These are phyloP conservation scores for Zeugodacus cucurbitae DNA, from an alignment of 1,140 invertebrate species.

Conservation along the genomic window DNA sequence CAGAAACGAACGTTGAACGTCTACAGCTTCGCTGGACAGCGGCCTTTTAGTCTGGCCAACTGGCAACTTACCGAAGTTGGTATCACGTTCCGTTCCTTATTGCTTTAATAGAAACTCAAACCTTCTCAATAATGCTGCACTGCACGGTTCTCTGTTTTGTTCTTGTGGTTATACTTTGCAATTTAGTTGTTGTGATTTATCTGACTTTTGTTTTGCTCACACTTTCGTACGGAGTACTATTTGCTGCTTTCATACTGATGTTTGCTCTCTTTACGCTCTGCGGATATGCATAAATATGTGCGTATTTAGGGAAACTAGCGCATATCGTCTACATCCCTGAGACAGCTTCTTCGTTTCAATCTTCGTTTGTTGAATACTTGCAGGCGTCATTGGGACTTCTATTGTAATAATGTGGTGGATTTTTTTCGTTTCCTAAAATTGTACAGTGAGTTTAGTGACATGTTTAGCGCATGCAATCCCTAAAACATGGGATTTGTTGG, in stretches of 20 bases:
- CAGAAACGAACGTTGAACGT: not conserved
- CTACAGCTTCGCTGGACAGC: not conserved
- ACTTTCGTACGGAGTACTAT: not conserved
- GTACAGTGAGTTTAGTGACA: not conserved
- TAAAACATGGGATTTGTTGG: not conserved
- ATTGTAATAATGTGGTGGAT: not conserved
- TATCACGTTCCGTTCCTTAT: not conserved
- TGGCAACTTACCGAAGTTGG: not conserved
- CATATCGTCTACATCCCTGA: not conserved
- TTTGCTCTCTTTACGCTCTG: not conserved
- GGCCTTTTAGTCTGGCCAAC: not conserved
- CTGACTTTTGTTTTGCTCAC: not conserved
- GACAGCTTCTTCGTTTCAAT: not conserved
- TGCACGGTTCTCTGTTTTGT: not conserved
- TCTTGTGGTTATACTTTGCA: not conserved
- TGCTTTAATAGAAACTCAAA: not conserved
- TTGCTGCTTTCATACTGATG: not conserved
- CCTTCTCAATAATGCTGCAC: not conserved
- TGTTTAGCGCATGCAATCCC: not conserved
- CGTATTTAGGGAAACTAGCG: not conserved
- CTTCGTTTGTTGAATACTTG: not conserved
- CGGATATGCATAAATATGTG: not conserved
- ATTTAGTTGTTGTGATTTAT: conserved; percentile 1
- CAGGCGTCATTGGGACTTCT: not conserved
- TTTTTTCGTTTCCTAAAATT: not conserved